A percentile compares a stretch with the other conserved stretches of the same genome.
Evolutionary conservation across 2,797 vertebrate genomes (phyloP).

Genomic region (Apodemus agrarius): DNA sequence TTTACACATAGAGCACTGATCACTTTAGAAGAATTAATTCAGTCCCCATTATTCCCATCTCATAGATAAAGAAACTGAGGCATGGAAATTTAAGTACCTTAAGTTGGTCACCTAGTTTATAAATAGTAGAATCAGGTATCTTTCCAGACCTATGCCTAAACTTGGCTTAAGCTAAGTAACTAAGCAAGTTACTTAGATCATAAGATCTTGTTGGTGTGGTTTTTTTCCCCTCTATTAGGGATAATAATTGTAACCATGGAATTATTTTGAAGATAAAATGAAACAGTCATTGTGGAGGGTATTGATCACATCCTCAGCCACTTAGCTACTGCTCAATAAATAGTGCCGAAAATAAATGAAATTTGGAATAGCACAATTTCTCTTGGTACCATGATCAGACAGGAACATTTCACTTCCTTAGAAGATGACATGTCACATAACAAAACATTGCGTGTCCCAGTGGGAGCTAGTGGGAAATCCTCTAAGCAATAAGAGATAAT

Average conservation of each 20-base stretch:
- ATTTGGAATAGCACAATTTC: background rate
- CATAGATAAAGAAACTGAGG: constrained; percentile 20
- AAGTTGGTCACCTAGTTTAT: background rate
- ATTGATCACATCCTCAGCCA: background rate
- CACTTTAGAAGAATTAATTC: background rate
- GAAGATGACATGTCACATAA: background rate
- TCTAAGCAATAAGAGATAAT: fast-evolving
- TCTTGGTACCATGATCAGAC: background rate
- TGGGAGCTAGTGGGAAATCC: background rate
- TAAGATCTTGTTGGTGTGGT: background rate
- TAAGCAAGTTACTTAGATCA: background rate
- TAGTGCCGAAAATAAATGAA: background rate
- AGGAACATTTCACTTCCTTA: background rate
- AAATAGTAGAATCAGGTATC: background rate
- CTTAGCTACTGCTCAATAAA: background rate
- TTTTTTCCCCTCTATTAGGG: background rate
- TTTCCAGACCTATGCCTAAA: background rate
- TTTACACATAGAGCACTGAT: fast-evolving
- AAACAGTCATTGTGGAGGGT: background rate
- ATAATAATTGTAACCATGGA: background rate
- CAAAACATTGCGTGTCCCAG: background rate
- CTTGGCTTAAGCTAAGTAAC: background rate
- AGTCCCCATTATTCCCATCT: background rate
- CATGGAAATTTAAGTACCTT: background rate
- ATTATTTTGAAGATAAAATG: constrained; percentile 26